Evolutionary conservation across 2,797 vertebrate genomes (phyloP).

Genomic region (Monodelphis domestica): DNA sequence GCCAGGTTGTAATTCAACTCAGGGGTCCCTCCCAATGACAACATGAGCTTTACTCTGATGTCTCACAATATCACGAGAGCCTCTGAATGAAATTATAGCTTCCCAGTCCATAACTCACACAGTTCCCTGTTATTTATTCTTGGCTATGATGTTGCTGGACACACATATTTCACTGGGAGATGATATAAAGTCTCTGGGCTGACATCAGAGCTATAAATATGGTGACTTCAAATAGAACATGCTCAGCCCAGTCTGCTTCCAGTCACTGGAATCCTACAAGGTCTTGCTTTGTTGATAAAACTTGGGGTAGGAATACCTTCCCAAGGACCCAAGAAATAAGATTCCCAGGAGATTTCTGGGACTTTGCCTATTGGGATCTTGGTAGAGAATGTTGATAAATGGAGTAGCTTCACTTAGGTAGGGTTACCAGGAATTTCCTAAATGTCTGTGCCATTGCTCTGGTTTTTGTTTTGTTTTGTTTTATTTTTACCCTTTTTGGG

Average conservation of each 20-base stretch:
- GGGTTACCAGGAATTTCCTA: too few species aligned
- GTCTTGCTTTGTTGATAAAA: neutral
- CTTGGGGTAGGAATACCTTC: neutral
- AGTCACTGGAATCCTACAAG: neutral
- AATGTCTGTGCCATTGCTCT: fast-evolving
- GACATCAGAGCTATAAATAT: neutral
- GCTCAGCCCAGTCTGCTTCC: neutral
- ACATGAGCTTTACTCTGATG: neutral
- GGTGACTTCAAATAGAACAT: neutral
- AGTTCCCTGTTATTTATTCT: neutral
- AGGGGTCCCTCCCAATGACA: neutral
- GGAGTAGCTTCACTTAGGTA: neutral
- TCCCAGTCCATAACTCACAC: neutral
- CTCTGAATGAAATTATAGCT: neutral
- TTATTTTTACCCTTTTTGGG: neutral
- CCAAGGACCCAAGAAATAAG: neutral
- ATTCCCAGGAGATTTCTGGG: neutral
- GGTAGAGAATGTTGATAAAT: too few species aligned
- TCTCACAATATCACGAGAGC: neutral
- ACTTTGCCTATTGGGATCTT: too few species aligned
- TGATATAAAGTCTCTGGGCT: neutral
- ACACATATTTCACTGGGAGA: neutral
- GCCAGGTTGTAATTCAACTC: neutral
- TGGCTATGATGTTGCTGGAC: too few species aligned
- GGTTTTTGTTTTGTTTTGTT: too few species aligned